Percentiles rank a stretch among this genome's conserved stretches.
Evolutionary conservation across 2,888 invertebrate genomes (phyloP).

Genomic region (Drosophila basisetae): DNA sequence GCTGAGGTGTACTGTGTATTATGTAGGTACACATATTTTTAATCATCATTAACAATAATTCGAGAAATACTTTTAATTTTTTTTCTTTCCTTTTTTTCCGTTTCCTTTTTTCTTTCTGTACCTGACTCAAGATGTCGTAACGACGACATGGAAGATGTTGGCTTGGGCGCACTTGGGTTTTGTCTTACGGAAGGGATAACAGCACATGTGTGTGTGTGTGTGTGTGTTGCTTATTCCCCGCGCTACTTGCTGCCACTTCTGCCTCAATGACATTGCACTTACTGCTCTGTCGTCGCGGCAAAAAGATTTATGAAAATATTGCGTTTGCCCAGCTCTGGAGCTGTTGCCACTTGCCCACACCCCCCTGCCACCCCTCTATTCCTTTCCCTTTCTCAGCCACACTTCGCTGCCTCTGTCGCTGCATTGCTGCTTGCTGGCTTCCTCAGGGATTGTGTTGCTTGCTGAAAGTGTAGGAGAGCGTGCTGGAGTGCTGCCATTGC

Average conservation of each 20-base stretch:
- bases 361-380: too few species aligned
- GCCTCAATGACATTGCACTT: slow-evolving; percentile 77
- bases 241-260: slow-evolving; percentile 66
- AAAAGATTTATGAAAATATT: slow-evolving; percentile 77
- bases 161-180: slow-evolving; percentile 44
- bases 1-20: slow-evolving; percentile 61
- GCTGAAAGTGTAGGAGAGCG: slow-evolving; percentile 11
- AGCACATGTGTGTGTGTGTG: slow-evolving; percentile 13
- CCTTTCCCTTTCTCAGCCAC: not conserved
- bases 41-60: slow-evolving; percentile 85
- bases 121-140: slow-evolving; percentile 47
- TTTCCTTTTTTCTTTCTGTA: slow-evolving; percentile 13
- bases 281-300: slow-evolving; percentile 59
- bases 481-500: slow-evolving; percentile 3
- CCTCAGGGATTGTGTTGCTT: slow-evolving; percentile 50
- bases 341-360: slow-evolving; percentile 9
- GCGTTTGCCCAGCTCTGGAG: slow-evolving; percentile 45
- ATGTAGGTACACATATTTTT: slow-evolving; percentile 79
- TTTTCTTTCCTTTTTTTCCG: slow-evolving; percentile 7
- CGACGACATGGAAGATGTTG: slow-evolving; percentile 31
- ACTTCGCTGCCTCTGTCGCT: slow-evolving; percentile 3
- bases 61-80: slow-evolving; percentile 81
- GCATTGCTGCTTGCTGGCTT: slow-evolving; percentile 11
- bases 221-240: slow-evolving; percentile 53
- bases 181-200: slow-evolving; percentile 36